Base-by-base conservation (phyloP, 2,113 vertebrate species). In the Psittacula cyanocephala region DNA sequence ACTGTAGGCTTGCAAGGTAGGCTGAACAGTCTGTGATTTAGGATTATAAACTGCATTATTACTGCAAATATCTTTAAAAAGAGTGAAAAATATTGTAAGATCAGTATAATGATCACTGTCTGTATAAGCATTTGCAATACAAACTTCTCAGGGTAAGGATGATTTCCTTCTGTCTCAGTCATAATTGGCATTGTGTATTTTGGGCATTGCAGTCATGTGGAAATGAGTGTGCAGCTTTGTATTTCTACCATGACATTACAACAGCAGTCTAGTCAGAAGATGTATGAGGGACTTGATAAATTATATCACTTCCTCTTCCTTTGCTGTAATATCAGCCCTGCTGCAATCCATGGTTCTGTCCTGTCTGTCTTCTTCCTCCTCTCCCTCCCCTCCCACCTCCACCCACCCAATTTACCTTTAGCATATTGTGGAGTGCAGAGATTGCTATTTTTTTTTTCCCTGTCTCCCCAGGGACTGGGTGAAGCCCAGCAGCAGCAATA, bases 191-290 rank as follows among this genome's bases (percentile, higher is more conserved):
- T 9, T 68, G 80, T 47, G 57, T 95, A 92, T 93, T 94, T 93
- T 78, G 80, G 92, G 86, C 55, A 69, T 79, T 89, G 84, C 93
- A 94, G 91, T 94, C 78, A 87, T 92, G 69, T 88, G 86, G 74
- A 92, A 89, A 69, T 82, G 91, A 91, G 77, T 17, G 11, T 91
- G 81, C 70, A 82, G 91, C 62, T 92, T 93, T 87, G 81, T 94
- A 29, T 91, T 85, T 84, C 57, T 57, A 13, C 77, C 1, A 4
- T 89, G 89, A 55, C 46, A 39, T 87, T 81, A 52, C 41, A 87
- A 79, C 65, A 88, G 43, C 64, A 62, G 44, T 60, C 65, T 87
- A 33, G 41, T 62, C 67, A 72, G 81, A 43, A 70, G 57, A 52
- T 20, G 6, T 18, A 4, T 41, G 43, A 86, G 43, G 33, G 35